Evolutionary conservation across 2,113 vertebrate genomes (phyloP), one percentile per base, ranked within the genome.

Genomic region (Harpagus bidentatus): DNA sequence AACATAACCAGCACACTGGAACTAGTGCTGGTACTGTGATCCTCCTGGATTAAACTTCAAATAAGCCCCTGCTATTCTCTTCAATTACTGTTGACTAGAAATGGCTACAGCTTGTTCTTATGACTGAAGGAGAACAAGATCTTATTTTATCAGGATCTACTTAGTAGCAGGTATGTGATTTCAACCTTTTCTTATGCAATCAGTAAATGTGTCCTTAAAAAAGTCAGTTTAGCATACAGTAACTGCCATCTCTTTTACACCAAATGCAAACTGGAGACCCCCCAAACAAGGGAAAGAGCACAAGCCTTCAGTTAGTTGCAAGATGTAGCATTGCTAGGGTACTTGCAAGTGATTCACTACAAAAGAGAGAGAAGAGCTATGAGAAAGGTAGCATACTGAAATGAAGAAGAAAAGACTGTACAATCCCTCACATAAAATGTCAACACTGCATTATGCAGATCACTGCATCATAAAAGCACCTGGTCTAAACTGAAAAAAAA

Each of bases 41-140:
- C 72, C 86, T 88, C 71, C 77, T 82, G 92, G 89, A 95, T 92
- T 94, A 94, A 95, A 90, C 83, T 93, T 96, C 82, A 95, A 86
- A 90, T 89, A 62, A 94, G 91, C 18, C 28, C 28, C 59, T 82
- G 43, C 52, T 93, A 21, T 92, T 95, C 71, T 91, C 71, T 82
- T 91, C 55, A 84, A 16, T 93, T 90, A 76, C 55, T 86, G 72
- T 71, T 90, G 80, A 87, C 66, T 88, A 79, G 92, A 45, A 96
- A 88, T 65, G 71, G 31, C 65, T 78, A 16, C 55, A 77, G 65
- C 32, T 83, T 90, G 59, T 92, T 97, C 62, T 95, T 43, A 52
- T 61, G 31, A 80, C 53, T 78, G 72, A 82, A 88, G 78, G 18
- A 96, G 72, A 96, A 73, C 34, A 91, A 63, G 69, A 76, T 84